These are phyloP conservation scores for Dermochelys coriacea DNA, from an alignment of 2,797 vertebrate genomes.

Conservation along the genomic window DNA sequence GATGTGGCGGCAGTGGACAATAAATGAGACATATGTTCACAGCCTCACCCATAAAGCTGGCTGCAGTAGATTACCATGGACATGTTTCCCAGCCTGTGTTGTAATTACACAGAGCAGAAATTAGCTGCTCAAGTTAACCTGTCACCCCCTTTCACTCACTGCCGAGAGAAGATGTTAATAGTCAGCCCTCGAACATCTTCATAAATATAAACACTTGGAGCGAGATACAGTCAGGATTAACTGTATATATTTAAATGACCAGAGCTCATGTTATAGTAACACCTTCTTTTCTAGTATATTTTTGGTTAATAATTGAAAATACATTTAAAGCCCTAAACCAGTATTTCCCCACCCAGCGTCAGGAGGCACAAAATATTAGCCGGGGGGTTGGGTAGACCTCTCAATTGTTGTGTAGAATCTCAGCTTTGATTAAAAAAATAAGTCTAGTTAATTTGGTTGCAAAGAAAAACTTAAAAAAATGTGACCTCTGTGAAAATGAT, in stretches of 20 bases:
- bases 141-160: background rate
- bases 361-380: background rate
- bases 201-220: fast-evolving
- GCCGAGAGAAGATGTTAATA: background rate
- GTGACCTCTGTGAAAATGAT: background rate
- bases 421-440: background rate
- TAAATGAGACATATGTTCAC: background rate
- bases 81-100: background rate
- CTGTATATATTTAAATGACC: background rate
- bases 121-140: fast-evolving
- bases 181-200: background rate
- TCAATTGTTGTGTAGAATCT: background rate
- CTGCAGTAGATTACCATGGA: fast-evolving
- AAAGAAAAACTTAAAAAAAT: background rate
- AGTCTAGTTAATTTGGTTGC: background rate
- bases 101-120: background rate
- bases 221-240: background rate
- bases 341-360: background rate
- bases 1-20: background rate
- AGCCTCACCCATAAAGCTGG: fast-evolving
- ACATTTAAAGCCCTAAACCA: background rate
- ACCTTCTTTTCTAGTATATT: background rate
- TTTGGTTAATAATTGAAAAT: background rate
- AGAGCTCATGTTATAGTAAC: background rate
- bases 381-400: background rate